Evolutionary conservation across 2,113 vertebrate genomes (phyloP).

Genomic region (Myrmecophaga tridactyla): DNA sequence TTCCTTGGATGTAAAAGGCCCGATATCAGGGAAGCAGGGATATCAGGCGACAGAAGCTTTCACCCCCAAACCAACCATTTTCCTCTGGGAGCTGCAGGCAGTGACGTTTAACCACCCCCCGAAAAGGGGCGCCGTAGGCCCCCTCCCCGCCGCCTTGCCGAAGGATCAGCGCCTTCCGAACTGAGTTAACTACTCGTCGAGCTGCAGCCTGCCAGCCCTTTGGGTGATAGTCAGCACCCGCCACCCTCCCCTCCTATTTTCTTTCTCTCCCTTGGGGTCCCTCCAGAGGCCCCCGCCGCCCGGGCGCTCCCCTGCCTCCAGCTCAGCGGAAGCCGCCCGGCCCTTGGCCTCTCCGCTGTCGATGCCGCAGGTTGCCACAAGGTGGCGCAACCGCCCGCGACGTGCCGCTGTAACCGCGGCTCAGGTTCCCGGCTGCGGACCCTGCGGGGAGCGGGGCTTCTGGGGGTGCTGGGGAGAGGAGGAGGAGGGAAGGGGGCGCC

Average conservation of each 20-base stretch:
- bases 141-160: neutral
- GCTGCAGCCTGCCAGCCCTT: neutral
- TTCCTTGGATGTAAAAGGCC: neutral
- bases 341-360: neutral
- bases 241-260: neutral
- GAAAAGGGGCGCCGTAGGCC: neutral
- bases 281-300: no score
- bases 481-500: neutral
- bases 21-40: neutral
- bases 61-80: neutral
- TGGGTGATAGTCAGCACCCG: neutral
- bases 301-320: neutral
- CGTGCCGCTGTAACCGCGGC: accelerated
- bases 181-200: neutral
- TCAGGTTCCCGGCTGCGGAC: accelerated
- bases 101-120: neutral
- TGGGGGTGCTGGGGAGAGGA: neutral
- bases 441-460: accelerated
- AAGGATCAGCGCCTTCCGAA: neutral
- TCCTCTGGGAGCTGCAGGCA: neutral
- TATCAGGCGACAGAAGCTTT: neutral
- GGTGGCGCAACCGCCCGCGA: constrained; percentile 46
- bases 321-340: neutral
- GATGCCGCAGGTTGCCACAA: constrained; percentile 7
- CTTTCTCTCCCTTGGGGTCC: neutral